Conservation (phyloP, 2,113 vertebrate species). For the Bujurquina vittata region DNA sequence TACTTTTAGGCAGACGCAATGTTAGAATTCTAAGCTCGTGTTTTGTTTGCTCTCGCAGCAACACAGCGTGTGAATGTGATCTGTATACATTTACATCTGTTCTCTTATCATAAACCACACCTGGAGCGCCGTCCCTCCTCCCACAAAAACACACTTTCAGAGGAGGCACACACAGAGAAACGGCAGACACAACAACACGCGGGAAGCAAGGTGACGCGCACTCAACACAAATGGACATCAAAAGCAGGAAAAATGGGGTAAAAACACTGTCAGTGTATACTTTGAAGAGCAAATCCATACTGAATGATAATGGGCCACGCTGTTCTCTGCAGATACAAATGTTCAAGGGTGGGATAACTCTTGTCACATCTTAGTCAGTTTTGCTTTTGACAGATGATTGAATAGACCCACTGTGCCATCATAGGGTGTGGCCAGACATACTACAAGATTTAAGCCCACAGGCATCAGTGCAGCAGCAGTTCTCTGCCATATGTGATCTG, state of each 20-base stretch:
- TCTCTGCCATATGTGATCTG: slow-evolving; percentile 38
- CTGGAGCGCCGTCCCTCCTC: slow-evolving; percentile 25
- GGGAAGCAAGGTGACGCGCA: background rate
- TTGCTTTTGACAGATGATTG: slow-evolving; percentile 50
- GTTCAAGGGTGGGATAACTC: background rate
- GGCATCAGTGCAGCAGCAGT: slow-evolving; percentile 13
- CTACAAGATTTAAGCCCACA: slow-evolving; percentile 30
- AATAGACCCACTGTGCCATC: slow-evolving; percentile 45
- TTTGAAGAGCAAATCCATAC: slow-evolving; percentile 9
- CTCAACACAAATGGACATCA: slow-evolving; percentile 6
- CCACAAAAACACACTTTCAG: slow-evolving; percentile 9
- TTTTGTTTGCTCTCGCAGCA: slow-evolving; percentile 40
- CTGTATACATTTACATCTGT: slow-evolving; percentile 61
- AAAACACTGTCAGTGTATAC: background rate
- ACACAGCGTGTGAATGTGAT: slow-evolving; percentile 49
- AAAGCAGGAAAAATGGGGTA: background rate
- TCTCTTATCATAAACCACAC: slow-evolving; percentile 54
- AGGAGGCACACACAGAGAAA: background rate
- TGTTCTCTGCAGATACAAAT: background rate
- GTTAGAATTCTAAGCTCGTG: slow-evolving; percentile 38
- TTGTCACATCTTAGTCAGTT: slow-evolving; percentile 6
- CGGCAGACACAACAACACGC: background rate
- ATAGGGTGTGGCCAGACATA: slow-evolving; percentile 26
- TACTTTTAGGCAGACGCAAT: slow-evolving; percentile 3
- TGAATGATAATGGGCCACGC: slow-evolving; percentile 4